These are phyloP conservation scores for Gallinago paraguaiae DNA, from an alignment of 2,113 vertebrate genomes.

Conservation along the genomic window DNA sequence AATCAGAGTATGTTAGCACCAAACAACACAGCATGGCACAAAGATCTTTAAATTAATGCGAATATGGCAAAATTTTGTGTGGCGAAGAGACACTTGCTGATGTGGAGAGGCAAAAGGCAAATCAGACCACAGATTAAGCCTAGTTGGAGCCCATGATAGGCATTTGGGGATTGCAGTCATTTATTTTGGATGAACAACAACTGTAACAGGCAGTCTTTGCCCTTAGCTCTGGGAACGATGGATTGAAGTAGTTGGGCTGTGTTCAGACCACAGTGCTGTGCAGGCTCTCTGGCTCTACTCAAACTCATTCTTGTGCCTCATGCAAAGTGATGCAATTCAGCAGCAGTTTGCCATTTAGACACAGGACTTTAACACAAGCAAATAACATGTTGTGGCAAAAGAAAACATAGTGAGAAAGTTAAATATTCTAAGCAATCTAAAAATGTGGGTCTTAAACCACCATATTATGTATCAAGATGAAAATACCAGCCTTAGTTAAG, in stretches of 20 bases:
- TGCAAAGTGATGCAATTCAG: background rate
- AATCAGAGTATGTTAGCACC: rapidly evolving
- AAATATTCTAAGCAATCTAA: conserved; percentile 28
- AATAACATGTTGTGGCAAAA: conserved; percentile 14
- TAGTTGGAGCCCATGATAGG: background rate
- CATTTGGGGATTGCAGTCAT: background rate
- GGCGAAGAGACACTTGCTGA: background rate
- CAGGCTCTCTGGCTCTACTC: background rate
- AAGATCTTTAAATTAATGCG: background rate
- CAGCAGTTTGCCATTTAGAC: background rate
- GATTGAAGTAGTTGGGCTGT: background rate
- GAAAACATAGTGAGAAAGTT: background rate
- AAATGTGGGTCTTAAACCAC: conserved; percentile 44
- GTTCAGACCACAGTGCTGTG: background rate
- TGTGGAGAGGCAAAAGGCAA: background rate
- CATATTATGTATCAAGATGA: background rate
- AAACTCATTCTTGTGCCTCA: background rate
- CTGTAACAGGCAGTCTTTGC: background rate
- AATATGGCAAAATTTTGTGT: background rate
- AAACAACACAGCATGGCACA: background rate
- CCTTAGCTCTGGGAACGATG: background rate
- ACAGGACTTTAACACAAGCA: background rate
- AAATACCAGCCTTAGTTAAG: background rate
- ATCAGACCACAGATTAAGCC: background rate
- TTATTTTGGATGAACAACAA: background rate